Percentiles rank a stretch among this genome's conserved stretches.
phyloP scores from a whole-genome alignment of 2,797 vertebrate species.

The Columba guinea region DNA sequence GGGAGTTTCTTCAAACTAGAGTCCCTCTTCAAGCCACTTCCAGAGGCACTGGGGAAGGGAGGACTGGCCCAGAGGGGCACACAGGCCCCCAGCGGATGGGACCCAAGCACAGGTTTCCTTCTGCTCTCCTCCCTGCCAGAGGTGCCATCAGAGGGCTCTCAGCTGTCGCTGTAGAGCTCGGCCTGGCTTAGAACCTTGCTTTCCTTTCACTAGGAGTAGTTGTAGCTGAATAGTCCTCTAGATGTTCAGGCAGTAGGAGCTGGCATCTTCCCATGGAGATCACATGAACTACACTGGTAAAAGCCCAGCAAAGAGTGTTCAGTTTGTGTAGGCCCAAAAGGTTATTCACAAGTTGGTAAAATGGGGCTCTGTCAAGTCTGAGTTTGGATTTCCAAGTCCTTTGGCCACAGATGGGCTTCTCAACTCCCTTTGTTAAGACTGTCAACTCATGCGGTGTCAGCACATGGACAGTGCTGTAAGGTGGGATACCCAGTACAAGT shows the following conservation, averaged over 20 bases:
- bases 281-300: neutral
- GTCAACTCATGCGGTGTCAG: neutral
- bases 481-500: neutral
- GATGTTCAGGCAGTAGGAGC: neutral
- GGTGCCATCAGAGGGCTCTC: neutral
- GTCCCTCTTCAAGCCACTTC: neutral
- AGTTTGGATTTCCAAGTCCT: neutral
- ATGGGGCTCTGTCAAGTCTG: neutral
- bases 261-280: neutral
- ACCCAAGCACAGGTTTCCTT: neutral
- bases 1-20: neutral
- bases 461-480: neutral
- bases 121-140: neutral
- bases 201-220: neutral
- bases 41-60: neutral
- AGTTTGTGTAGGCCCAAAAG: neutral
- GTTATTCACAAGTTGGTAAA: neutral
- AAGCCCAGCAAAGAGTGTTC: neutral
- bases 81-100: rapidly evolving
- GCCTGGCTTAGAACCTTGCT: neutral
- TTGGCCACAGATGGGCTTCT: neutral
- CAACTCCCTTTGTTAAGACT: neutral
- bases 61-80: neutral
- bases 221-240: neutral
- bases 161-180: neutral